A percentile compares a stretch with the other conserved stretches of the same genome.
These are phyloP conservation scores for Lanistes nyassanus DNA, from an alignment of 1,140 invertebrate species.

Conservation along the genomic window DNA sequence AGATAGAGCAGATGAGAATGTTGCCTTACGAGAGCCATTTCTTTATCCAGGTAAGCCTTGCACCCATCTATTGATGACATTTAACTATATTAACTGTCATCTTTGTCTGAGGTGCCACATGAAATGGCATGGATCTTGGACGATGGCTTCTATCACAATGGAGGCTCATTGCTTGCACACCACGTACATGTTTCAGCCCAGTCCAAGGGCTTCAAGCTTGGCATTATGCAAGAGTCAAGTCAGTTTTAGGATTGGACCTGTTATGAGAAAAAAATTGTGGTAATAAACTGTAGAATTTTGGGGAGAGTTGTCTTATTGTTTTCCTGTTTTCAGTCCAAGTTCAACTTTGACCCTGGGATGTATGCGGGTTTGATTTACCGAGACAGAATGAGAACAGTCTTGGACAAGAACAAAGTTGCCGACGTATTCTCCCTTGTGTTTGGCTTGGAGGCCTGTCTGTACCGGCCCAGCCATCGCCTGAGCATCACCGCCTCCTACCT, in stretches of 20 bases:
- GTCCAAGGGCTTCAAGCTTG: too few species aligned
- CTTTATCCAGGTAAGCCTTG: too few species aligned
- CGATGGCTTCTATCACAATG: too few species aligned
- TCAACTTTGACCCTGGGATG: conserved; percentile 71
- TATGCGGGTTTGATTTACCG: conserved; percentile 82
- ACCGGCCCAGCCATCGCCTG: conserved; percentile 40
- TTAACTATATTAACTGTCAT: too few species aligned
- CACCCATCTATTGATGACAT: too few species aligned
- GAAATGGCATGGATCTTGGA: too few species aligned
- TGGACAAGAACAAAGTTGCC: conserved; percentile 76
- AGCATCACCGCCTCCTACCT: conserved; percentile 44
- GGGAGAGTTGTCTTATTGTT: background rate
- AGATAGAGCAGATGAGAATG: too few species aligned
- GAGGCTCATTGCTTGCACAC: too few species aligned
- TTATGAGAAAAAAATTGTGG: background rate
- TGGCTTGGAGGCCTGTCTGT: conserved; percentile 48
- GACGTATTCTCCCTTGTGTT: conserved; percentile 74
- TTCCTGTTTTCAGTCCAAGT: conserved; percentile 37
- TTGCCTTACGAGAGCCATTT: too few species aligned
- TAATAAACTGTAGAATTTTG: background rate
- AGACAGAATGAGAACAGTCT: conserved; percentile 80
- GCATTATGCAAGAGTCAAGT: too few species aligned
- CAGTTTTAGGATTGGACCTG: background rate
- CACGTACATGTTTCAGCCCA: too few species aligned
- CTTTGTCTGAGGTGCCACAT: too few species aligned